These are phyloP conservation scores for Tetramorium parvispinum DNA, from an alignment of 1,140 invertebrate species.

Conservation along the genomic window DNA sequence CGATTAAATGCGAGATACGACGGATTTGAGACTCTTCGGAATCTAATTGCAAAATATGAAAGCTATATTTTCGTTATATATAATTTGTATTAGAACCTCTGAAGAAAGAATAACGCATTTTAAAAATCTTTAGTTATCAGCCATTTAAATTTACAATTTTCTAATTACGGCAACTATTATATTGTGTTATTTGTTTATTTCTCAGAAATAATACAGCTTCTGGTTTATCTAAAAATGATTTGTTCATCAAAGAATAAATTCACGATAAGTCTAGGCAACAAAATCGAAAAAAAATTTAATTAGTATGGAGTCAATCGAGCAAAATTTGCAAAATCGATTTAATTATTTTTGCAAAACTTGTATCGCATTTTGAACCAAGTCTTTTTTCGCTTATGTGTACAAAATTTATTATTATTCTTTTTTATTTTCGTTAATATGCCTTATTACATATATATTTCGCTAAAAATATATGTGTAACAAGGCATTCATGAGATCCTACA, in stretches of 20 bases:
- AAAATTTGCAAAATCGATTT: background rate
- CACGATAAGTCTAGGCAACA: background rate
- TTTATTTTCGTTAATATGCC: too few relatives aligned
- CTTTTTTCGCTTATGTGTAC: background rate
- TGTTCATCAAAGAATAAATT: background rate
- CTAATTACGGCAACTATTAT: background rate
- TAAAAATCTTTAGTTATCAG: background rate
- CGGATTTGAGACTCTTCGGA: conserved; percentile 62
- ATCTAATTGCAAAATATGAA: conserved; percentile 53
- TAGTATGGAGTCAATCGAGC: background rate
- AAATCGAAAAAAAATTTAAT: background rate
- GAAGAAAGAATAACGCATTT: background rate
- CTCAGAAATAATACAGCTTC: background rate
- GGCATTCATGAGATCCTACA: background rate
- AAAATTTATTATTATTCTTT: background rate
- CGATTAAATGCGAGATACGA: conserved; percentile 59
- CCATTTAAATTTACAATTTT: background rate
- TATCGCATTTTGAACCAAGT: background rate
- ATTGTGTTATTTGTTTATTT: background rate
- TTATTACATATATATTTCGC: too few relatives aligned
- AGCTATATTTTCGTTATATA: conserved; percentile 20
- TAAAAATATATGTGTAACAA: background rate
- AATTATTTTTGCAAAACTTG: background rate
- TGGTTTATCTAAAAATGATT: background rate
- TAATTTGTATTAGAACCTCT: background rate